A percentile compares a stretch with the other conserved stretches of the same genome.
These are phyloP conservation scores for Ictalurus punctatus DNA, from an alignment of 2,113 vertebrate genomes.

Conservation along the genomic window DNA sequence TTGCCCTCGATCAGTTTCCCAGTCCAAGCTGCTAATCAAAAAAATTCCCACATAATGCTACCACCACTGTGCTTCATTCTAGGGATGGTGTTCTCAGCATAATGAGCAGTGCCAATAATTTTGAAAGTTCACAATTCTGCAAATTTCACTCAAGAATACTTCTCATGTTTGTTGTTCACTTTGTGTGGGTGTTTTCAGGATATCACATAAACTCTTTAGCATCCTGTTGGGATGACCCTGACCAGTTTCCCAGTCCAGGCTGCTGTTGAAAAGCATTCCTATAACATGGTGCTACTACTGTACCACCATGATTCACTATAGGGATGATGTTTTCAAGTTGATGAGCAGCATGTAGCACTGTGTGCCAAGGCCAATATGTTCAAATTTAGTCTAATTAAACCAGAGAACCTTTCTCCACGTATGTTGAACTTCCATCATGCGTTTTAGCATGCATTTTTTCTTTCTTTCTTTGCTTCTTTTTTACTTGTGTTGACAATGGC, in stretches of 20 bases:
- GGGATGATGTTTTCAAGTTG: not conserved
- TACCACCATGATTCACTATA: not conserved
- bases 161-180: not conserved
- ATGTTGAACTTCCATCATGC: not conserved
- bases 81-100: not conserved
- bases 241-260: not conserved
- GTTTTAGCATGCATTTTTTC: not conserved
- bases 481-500: too few species aligned
- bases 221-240: not conserved
- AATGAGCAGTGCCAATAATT: not conserved
- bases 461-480: not conserved
- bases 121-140: too few species aligned
- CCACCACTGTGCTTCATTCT: not conserved
- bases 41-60: not conserved
- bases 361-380: too few species aligned
- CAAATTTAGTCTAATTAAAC: not conserved
- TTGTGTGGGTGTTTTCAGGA: not conserved
- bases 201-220: not conserved
- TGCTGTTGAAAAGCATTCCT: not conserved
- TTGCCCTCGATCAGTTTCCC: not conserved
- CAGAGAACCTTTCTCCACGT: not conserved
- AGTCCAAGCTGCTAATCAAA: not conserved
- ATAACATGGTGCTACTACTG: not conserved
- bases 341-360: not conserved
- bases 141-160: too few species aligned